Conservation (phyloP, 2,113 vertebrate genomes). For the Cryptotis parvus region DNA sequence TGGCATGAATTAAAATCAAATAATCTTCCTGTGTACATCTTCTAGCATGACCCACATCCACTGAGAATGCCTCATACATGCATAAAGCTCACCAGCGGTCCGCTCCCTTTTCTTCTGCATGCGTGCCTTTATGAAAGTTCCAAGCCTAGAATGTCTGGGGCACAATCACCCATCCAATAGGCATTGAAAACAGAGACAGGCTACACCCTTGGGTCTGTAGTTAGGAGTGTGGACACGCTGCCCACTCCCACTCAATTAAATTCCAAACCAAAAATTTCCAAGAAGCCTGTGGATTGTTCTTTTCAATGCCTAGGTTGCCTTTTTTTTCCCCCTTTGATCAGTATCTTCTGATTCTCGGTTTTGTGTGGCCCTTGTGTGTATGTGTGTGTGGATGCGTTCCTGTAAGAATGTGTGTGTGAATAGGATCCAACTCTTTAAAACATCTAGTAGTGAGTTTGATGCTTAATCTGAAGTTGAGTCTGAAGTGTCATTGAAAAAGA, state of each 20-base stretch:
- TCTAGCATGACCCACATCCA: slow-evolving; percentile 99
- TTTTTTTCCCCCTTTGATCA: slow-evolving; percentile 85
- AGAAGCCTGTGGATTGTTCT: slow-evolving; percentile 88
- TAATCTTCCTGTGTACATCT: slow-evolving; percentile 99
- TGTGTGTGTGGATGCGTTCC: background rate
- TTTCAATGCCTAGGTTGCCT: slow-evolving; percentile 90
- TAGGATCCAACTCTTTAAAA: slow-evolving; percentile 67
- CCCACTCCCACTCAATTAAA: slow-evolving; percentile 83
- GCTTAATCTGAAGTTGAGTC: slow-evolving; percentile 70
- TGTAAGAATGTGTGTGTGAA: slow-evolving; percentile 78
- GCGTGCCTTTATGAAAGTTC: slow-evolving; percentile 91
- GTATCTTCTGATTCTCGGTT: slow-evolving; percentile 85
- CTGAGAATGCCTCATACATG: slow-evolving; percentile 95
- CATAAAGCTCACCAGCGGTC: slow-evolving; percentile 88
- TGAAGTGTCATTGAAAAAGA: slow-evolving; percentile 88
- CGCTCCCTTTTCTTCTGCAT: slow-evolving; percentile 89
- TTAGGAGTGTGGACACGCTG: slow-evolving; percentile 77
- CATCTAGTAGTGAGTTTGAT: slow-evolving; percentile 62
- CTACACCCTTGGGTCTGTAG: slow-evolving; percentile 78
- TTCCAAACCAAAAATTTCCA: slow-evolving; percentile 85
- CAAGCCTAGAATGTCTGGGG: slow-evolving; percentile 90
- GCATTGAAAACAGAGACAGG: slow-evolving; percentile 86
- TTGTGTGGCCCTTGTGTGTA: slow-evolving; percentile 15
- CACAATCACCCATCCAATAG: slow-evolving; percentile 87
- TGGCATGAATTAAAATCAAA: slow-evolving; percentile 99